phyloP scores from a whole-genome alignment of 2,113 vertebrate species.

The Onychorhynchus coronatus region DNA sequence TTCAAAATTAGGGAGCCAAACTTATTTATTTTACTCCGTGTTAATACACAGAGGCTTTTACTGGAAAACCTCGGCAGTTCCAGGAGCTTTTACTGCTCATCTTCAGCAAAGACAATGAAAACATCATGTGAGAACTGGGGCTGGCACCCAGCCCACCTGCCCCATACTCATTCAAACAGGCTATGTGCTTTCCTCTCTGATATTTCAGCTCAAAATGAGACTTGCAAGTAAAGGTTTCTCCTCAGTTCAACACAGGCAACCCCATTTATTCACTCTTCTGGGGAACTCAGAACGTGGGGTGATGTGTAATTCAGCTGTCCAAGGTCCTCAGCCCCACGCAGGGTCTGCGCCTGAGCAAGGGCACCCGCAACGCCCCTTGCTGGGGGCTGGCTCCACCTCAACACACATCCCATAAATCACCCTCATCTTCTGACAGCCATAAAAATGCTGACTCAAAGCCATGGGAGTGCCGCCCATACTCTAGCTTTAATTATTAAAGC shows the following conservation, averaged over 20 bases:
- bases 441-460: not conserved
- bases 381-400: not conserved
- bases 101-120: not conserved
- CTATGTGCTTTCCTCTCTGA: fast-evolving
- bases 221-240: fast-evolving
- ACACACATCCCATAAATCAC: fast-evolving
- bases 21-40: fast-evolving
- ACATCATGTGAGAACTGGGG: not conserved
- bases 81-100: not conserved
- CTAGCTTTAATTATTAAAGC: not conserved
- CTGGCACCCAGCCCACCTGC: not conserved
- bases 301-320: not conserved
- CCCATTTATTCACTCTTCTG: fast-evolving
- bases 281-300: not conserved
- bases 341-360: fast-evolving
- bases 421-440: fast-evolving
- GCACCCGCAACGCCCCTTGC: too few relatives aligned
- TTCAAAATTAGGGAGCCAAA: not conserved
- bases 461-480: not conserved
- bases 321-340: not conserved
- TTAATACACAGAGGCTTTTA: not conserved
- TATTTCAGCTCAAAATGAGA: fast-evolving
- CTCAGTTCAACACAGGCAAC: fast-evolving
- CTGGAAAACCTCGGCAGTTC: not conserved
- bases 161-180: fast-evolving